These are phyloP conservation scores for Atherinosoma microstoma DNA, from an alignment of 2,797 vertebrate species.

Conservation along the genomic window DNA sequence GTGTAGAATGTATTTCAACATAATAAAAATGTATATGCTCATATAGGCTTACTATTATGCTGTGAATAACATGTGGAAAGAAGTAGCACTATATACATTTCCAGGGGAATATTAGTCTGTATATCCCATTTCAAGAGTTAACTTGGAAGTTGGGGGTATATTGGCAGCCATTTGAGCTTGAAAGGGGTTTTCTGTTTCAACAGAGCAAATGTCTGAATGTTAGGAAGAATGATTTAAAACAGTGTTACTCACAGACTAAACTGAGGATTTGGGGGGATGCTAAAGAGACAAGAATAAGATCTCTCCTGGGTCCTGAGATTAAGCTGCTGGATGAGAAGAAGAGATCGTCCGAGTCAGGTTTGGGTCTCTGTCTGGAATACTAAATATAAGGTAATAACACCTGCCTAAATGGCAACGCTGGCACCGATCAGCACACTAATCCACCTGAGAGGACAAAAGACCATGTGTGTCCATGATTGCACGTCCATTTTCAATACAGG, in stretches of 20 bases:
- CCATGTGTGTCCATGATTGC: slow-evolving; percentile 73
- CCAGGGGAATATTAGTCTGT: slow-evolving; percentile 30
- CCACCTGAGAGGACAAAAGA: slow-evolving; percentile 66
- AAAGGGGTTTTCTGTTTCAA: slow-evolving; percentile 58
- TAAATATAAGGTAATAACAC: slow-evolving; percentile 71
- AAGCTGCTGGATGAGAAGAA: slow-evolving; percentile 56
- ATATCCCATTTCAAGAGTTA: slow-evolving; percentile 14
- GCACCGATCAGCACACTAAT: slow-evolving; percentile 78
- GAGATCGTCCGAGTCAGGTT: slow-evolving; percentile 46
- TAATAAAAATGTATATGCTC: background rate
- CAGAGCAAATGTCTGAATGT: slow-evolving; percentile 68
- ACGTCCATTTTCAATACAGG: slow-evolving; percentile 43
- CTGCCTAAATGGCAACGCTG: slow-evolving; percentile 72
- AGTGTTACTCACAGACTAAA: slow-evolving; percentile 69
- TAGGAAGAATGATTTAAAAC: slow-evolving; percentile 63
- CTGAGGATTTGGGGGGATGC: slow-evolving; percentile 61
- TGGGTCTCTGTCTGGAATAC: slow-evolving; percentile 69
- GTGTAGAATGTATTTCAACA: background rate
- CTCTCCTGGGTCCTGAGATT: slow-evolving; percentile 59
- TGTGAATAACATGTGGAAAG: background rate
- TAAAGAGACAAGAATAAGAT: slow-evolving; percentile 67
- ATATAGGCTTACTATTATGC: background rate
- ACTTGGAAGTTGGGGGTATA: slow-evolving; percentile 66
- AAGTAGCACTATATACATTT: background rate
- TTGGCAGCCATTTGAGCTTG: slow-evolving; percentile 60